Conservation (phyloP, 2,888 invertebrate species). For the Sylvicola fuscatus region DNA sequence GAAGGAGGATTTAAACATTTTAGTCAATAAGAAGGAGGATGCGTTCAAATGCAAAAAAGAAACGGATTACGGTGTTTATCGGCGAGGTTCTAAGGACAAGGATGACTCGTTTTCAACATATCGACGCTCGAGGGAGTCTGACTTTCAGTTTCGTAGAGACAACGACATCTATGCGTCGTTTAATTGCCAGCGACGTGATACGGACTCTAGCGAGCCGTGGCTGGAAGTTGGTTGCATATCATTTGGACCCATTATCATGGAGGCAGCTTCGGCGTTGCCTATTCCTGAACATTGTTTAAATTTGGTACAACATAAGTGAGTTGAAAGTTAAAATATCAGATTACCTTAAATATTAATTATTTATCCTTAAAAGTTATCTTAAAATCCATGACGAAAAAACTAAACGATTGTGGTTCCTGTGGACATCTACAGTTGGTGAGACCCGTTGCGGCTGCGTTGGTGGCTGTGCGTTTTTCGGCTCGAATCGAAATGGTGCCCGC, state of each 20-base stretch:
- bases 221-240: conserved; percentile 78
- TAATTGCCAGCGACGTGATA: conserved; percentile 7
- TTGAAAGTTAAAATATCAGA: neutral
- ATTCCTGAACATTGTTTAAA: conserved; percentile 57
- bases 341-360: conserved; percentile 1
- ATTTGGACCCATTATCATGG: conserved; percentile 76
- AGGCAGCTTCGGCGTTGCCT: conserved; percentile 68
- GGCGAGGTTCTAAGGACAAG: conserved; percentile 19
- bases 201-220: conserved; percentile 47
- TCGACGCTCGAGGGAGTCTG: conserved; percentile 14
- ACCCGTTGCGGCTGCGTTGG: conserved; percentile 88
- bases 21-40: conserved; percentile 6
- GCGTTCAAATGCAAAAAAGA: conserved; percentile 7
- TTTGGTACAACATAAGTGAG: conserved; percentile 54
- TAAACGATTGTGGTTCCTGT: conserved; percentile 85
- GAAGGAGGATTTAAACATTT: conserved; percentile 9
- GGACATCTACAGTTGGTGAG: conserved; percentile 44
- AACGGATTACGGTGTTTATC: conserved; percentile 12
- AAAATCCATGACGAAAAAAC: conserved; percentile 66
- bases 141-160: conserved; percentile 16
- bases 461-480: conserved; percentile 87
- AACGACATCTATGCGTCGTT: conserved; percentile 12
- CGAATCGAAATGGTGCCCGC: conserved; percentile 67
- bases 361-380: conserved; percentile 30
- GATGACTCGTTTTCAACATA: conserved; percentile 4